phyloP scores from a whole-genome alignment of 2,888 invertebrate species.

The Listrodromus nycthemerus region DNA sequence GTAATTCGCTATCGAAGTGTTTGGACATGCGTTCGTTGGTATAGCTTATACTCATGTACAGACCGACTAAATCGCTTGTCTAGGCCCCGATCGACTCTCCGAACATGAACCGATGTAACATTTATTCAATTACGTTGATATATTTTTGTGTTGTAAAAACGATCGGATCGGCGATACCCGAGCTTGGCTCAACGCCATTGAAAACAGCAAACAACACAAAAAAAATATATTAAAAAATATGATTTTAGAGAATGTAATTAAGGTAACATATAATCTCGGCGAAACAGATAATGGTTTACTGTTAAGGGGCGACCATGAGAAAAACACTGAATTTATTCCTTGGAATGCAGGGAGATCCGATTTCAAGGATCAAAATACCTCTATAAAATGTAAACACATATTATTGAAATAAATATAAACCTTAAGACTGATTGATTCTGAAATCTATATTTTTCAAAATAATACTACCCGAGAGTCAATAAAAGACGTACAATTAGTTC shows the following conservation, averaged over 20 bases:
- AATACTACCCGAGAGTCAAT: background rate
- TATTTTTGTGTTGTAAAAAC: conserved; percentile 25
- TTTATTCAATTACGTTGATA: conserved; percentile 45
- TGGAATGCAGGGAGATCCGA: conserved; percentile 74
- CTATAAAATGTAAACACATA: conserved; percentile 82
- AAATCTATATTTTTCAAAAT: background rate
- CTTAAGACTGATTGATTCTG: conserved; percentile 79
- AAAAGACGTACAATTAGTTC: background rate
- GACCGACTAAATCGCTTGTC: conserved; percentile 23
- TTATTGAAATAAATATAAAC: conserved; percentile 83
- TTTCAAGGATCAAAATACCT: conserved; percentile 82
- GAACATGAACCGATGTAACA: conserved; percentile 2
- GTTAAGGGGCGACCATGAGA: conserved; percentile 52
- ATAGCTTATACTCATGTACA: conserved; percentile 35
- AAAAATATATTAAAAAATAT: conserved; percentile 37
- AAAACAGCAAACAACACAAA: conserved; percentile 23
- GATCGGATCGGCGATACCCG: conserved; percentile 32
- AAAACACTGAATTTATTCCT: conserved; percentile 65
- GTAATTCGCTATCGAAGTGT: conserved; percentile 30
- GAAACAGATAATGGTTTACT: conserved; percentile 63
- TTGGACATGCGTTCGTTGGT: conserved; percentile 27
- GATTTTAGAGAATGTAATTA: conserved; percentile 70
- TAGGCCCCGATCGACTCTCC: background rate
- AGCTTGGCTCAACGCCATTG: conserved; percentile 27
- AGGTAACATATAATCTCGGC: conserved; percentile 68